Evolutionary conservation across 2,113 vertebrate species (phyloP), one percentile per base, ranked within the genome.

Genomic region (Calidris pygmaea): DNA sequence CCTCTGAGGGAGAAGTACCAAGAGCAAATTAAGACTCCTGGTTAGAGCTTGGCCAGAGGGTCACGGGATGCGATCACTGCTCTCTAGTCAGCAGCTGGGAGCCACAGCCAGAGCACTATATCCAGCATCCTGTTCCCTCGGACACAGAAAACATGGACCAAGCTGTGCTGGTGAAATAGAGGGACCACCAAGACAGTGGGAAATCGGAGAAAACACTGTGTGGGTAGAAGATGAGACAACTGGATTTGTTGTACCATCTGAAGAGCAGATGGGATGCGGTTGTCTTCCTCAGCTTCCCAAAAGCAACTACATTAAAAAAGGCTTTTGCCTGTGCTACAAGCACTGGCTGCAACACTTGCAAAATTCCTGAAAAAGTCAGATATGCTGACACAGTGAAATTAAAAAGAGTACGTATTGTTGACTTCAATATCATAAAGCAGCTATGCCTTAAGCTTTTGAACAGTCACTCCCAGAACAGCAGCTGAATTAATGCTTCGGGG

Each of bases 121-220:
- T 27, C 47, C 72, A 10, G 6, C 17, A 17, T 24, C 34, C 29
- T 34, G 3, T 35, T 39, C 41, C 27, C 39, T 52, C 10, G 1
- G 1, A 14, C 20, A 35, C 5, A 1, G n/a, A 43, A 73, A 34
- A 5, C 14, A 1, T 0, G 12, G n/a, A 8, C 5, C 27, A 59
- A 32, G 9, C 4, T 22, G 24, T 76, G 7, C 26, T 2, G 3
- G 74, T 20, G 29, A 32, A 47, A 27, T 0, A 6, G 14, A 59
- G 23, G 20, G 12, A 39, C 24, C 58, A 73, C 2, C 16, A 29
- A 17, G 48, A 37, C 26, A 14, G 55, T 1, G 34, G 39, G 76
- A 32, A 55, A n/a, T 0, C 5, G 0, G 32, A 58, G 37, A 30
- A 21, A 34, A 19, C 12, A 11, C 0, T 1, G 22, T 8, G 32